Base-by-base conservation (phyloP, 1,140 invertebrate species). In the Sipha flava region DNA sequence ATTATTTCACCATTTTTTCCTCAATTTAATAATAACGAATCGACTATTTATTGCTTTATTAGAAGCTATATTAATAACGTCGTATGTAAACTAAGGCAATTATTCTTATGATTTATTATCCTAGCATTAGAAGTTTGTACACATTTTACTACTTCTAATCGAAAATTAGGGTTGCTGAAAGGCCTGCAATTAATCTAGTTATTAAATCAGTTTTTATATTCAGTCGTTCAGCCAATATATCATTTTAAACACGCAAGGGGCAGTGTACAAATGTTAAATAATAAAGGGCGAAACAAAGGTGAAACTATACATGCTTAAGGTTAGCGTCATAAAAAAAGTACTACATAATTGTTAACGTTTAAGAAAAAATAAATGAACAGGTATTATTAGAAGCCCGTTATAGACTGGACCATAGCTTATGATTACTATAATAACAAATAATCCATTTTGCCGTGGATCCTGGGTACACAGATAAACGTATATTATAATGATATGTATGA, bases 161-260 rank as follows among this genome's bases (percentile, higher is more conserved):
- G 7, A 16, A 40, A 21, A 47, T 59, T 59, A 77, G 73, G 73
- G 73, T 77, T 43, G 73, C 37, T 77, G 73, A 77, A 77, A 77
- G 73, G 34, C 6, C 34, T 26, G n/a, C 43, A 59, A 57, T 43
- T 77, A 77, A 77, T 77, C 73, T 77, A 77, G 52, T 77, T 77
- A 77, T 77, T 59, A 77, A 77, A 77, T 77, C 73, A 40, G 73
- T 77, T 77, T 77, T 77, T 40, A 40, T 26, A 77, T 40, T 40
- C 34, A 77, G 52, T 77, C 23, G 9, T n/a, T 18, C 14, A 37
- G 52, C 6, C 21, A 54, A 77, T 77, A 26, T 40, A 77, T 77
- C 73, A 77, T 77, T 77, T 77, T 5, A 57, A 77, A 57, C 73
- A 77, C 73, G 73, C 73, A 43, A 59, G 31, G 34, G 52, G 34